Evolutionary conservation across 2,888 invertebrate genomes (phyloP).

Genomic region (Patella depressa): DNA sequence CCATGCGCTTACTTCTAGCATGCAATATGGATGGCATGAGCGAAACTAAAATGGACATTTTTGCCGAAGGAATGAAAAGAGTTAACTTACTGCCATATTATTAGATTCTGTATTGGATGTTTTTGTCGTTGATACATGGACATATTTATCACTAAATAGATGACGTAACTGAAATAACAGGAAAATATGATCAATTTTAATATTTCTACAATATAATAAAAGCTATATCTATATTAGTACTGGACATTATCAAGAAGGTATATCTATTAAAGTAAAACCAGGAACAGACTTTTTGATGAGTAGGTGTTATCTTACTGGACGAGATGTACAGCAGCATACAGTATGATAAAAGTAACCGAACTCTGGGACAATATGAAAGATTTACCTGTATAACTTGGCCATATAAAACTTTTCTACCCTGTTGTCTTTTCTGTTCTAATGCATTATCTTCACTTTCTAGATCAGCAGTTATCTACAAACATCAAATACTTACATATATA

Average conservation of each 20-base stretch:
- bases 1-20: no score
- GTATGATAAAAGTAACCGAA: no score
- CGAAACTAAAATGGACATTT: no score
- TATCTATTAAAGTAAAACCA: background rate
- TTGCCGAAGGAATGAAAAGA: no score
- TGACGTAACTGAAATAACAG: slow-evolving; percentile 62
- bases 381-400: slow-evolving; percentile 65
- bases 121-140: slow-evolving; percentile 67
- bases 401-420: slow-evolving; percentile 67
- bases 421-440: slow-evolving; percentile 65
- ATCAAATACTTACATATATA: slow-evolving; percentile 14
- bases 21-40: no score
- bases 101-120: slow-evolving; percentile 66
- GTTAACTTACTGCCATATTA: slow-evolving; percentile 66
- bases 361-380: no score
- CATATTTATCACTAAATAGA: slow-evolving; percentile 63
- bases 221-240: background rate
- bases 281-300: background rate
- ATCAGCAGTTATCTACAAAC: slow-evolving; percentile 59
- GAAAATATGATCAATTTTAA: slow-evolving; percentile 7
- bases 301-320: no score
- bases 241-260: background rate
- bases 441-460: slow-evolving; percentile 68
- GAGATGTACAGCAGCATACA: no score
- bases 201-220: background rate